phyloP scores from a whole-genome alignment of 2,113 vertebrate genomes.

The Madoqua kirkii region DNA sequence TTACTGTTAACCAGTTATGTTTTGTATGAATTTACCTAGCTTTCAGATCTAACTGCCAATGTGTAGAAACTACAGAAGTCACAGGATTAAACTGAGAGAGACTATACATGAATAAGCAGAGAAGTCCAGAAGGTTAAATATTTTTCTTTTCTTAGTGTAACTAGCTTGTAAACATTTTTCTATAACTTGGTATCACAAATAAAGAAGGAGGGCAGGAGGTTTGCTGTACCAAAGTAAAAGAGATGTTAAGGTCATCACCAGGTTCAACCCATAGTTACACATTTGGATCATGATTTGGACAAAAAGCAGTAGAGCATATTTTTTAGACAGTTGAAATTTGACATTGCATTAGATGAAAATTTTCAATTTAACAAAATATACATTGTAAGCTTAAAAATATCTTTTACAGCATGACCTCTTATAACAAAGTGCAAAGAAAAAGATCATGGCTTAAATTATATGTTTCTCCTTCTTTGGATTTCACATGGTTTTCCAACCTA shows the following conservation, averaged over 20 bases:
- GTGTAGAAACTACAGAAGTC: neutral
- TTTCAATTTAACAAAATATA: neutral
- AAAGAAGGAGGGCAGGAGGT: neutral
- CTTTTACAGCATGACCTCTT: neutral
- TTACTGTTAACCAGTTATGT: neutral
- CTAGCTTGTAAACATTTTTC: neutral
- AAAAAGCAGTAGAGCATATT: neutral
- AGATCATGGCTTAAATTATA: neutral
- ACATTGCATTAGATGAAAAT: neutral
- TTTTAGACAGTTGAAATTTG: neutral
- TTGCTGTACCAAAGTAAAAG: neutral
- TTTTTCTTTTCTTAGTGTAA: neutral
- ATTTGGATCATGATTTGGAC: neutral
- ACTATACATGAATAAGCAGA: too few species aligned
- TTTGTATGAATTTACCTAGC: neutral
- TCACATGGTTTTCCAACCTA: neutral
- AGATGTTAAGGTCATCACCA: neutral
- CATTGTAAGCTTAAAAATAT: neutral
- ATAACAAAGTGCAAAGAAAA: neutral
- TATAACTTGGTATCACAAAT: neutral
- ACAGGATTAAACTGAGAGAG: neutral
- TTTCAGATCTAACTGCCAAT: neutral
- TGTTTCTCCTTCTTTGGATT: neutral
- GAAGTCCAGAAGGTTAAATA: neutral
- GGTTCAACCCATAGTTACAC: neutral